phyloP scores from a whole-genome alignment of 2,113 vertebrate genomes.

The Gopherus evgoodei region DNA sequence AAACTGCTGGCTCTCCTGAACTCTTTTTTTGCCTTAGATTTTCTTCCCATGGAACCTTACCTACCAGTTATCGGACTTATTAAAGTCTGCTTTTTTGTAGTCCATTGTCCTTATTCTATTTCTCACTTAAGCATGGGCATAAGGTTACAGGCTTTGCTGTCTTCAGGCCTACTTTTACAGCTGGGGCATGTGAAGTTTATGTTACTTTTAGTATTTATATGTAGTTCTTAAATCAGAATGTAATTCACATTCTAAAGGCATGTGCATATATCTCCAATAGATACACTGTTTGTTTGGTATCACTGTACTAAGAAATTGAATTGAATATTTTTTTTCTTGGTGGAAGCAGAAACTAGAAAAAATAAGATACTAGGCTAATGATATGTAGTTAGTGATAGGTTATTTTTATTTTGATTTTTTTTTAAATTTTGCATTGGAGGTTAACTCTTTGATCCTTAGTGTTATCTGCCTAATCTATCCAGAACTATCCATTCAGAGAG shows the following conservation, averaged over 20 bases:
- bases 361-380: background rate
- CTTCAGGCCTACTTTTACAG: background rate
- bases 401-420: accelerated
- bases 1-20: background rate
- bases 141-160: background rate
- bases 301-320: background rate
- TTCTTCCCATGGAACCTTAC: background rate
- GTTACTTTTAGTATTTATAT: background rate
- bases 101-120: background rate
- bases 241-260: background rate
- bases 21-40: background rate
- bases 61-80: background rate
- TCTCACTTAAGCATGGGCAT: background rate
- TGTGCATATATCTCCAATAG: background rate
- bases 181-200: background rate
- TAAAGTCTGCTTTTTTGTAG: background rate
- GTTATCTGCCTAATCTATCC: background rate
- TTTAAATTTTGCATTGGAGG: background rate
- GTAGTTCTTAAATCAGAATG: background rate
- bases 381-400: background rate
- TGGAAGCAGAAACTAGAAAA: background rate
- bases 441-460: background rate
- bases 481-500: background rate
- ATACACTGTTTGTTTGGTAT: background rate
- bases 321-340: background rate